A percentile compares a stretch with the other conserved stretches of the same genome.
These are phyloP conservation scores for Phrynocephalus guinanensis DNA, from an alignment of 2,797 vertebrate genomes.

Conservation along the genomic window DNA sequence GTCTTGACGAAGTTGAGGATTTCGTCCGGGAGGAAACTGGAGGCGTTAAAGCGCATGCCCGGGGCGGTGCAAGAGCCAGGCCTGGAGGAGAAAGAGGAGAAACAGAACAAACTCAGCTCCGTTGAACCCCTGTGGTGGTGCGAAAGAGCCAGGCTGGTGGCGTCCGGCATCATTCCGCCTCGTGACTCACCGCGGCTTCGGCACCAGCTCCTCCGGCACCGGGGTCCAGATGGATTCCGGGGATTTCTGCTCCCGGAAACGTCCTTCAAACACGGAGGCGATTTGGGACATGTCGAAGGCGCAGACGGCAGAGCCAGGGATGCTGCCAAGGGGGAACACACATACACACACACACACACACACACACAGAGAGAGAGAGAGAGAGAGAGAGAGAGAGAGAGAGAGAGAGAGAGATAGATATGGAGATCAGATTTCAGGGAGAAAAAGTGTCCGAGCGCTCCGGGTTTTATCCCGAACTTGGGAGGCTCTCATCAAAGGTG, in stretches of 20 bases:
- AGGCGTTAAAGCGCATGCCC: constrained; percentile 90
- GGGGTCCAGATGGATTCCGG: constrained; percentile 96
- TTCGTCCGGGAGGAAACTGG: constrained; percentile 93
- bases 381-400: neutral
- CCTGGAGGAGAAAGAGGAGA: constrained; percentile 70
- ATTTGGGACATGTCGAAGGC: constrained; percentile 96
- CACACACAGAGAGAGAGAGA: too few species aligned
- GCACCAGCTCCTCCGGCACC: constrained; percentile 92
- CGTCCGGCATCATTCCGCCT: fast-evolving
- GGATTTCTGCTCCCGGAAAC: constrained; percentile 96
- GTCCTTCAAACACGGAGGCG: constrained; percentile 90
- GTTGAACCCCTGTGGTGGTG: too few species aligned
- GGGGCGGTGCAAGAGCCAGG: constrained; percentile 90
- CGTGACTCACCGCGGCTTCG: constrained; percentile 88
- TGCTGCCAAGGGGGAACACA: constrained; percentile 75
- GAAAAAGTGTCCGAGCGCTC: neutral
- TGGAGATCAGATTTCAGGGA: too few species aligned
- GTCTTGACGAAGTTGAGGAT: constrained; percentile 97
- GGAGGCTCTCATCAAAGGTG: too few species aligned
- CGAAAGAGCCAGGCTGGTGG: too few species aligned
- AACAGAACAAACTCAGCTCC: neutral
- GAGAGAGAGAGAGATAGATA: neutral
- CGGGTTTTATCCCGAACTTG: too few species aligned
- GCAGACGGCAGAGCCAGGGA: constrained; percentile 94
- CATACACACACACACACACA: too few species aligned